Conservation (phyloP, 92 coral and sea anemone genomes). For the Pocillopora meandrina region DNA sequence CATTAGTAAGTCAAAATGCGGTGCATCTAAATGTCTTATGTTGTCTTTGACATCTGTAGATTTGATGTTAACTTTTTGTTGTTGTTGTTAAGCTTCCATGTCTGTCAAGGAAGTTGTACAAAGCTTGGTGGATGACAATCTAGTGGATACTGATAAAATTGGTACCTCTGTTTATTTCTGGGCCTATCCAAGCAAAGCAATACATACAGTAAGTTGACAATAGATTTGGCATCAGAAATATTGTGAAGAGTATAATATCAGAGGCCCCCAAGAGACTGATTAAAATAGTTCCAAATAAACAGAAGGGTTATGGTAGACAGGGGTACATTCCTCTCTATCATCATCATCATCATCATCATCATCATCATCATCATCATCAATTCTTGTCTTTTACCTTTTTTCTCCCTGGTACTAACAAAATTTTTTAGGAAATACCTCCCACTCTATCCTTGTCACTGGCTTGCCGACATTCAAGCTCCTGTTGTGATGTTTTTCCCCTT, state of each 20-base stretch:
- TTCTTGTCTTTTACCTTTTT: too few species aligned
- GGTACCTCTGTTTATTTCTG: constrained; percentile 97
- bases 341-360: too few species aligned
- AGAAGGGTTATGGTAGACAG: too few species aligned
- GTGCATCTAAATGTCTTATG: neutral
- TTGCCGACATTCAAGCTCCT: neutral
- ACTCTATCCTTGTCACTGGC: too few species aligned
- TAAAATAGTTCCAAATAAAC: too few species aligned
- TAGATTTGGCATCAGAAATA: too few species aligned
- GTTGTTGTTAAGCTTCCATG: constrained; percentile 81
- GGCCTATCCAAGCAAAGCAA: constrained; percentile 99
- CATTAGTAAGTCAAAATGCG: constrained; percentile 74
- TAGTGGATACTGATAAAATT: constrained; percentile 96
- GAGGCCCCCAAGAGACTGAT: neutral
- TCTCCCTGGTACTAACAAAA: too few species aligned
- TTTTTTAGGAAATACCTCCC: too few species aligned
- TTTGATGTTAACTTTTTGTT: neutral
- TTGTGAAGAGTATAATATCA: neutral
- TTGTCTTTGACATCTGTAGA: neutral
- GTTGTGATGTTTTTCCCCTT: neutral
- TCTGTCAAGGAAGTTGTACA: constrained; percentile 96
- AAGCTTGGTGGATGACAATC: constrained; percentile 92
- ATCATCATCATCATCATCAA: too few species aligned
- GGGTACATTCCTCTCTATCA: too few species aligned
- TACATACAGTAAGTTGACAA: constrained; percentile 78